Evolutionary conservation across 2,797 vertebrate species (phyloP).

Genomic region (Lindbergichthys nudifrons): DNA sequence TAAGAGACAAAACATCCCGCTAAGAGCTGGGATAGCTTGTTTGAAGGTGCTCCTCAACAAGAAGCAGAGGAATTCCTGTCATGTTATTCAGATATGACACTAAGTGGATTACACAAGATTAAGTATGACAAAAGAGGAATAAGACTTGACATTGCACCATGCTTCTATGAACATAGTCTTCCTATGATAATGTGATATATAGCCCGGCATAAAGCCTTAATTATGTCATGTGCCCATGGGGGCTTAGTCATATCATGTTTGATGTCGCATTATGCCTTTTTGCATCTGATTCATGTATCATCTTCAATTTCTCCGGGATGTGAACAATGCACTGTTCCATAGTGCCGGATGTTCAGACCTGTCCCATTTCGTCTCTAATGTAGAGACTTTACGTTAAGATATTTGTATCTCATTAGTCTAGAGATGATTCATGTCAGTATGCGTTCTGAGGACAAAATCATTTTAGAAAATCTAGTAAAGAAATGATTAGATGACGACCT

Average conservation of each 20-base stretch:
- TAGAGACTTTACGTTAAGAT: conserved; percentile 33
- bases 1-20: conserved; percentile 57
- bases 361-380: conserved; percentile 33
- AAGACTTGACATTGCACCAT: conserved; percentile 66
- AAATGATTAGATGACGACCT: conserved; percentile 52
- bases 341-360: conserved; percentile 28
- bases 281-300: conserved; percentile 59
- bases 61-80: conserved; percentile 69
- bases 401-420: conserved; percentile 44
- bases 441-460: conserved; percentile 31
- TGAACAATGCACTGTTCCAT: conserved; percentile 40
- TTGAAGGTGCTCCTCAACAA: conserved; percentile 61
- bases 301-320: conserved; percentile 46
- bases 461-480: conserved; percentile 31
- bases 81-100: conserved; percentile 80
- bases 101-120: conserved; percentile 87
- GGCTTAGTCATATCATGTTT: conserved; percentile 73
- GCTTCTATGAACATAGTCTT: conserved; percentile 62
- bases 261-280: conserved; percentile 65
- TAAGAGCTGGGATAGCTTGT: conserved; percentile 51
- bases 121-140: conserved; percentile 78
- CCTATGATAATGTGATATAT: conserved; percentile 72
- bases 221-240: conserved; percentile 69
- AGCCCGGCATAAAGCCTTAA: conserved; percentile 74
- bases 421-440: conserved; percentile 40